Evolutionary conservation across 2,113 vertebrate genomes (phyloP).

Genomic region (Pelecanus crispus): DNA sequence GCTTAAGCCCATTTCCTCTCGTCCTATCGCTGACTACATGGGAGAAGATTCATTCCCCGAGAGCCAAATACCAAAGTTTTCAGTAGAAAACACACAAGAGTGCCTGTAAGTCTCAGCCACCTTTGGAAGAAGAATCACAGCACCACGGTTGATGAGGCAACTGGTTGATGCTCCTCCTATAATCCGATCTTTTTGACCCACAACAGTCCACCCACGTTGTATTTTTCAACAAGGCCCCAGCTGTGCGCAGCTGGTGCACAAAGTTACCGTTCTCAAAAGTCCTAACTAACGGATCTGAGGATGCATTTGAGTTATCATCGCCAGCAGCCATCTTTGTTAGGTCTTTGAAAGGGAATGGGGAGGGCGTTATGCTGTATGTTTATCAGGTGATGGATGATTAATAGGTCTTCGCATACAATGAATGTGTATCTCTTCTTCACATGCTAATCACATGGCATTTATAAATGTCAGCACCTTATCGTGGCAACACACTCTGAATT

Average conservation of each 20-base stretch:
- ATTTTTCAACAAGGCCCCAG: neutral
- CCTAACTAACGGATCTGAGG: neutral
- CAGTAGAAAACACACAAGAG: neutral
- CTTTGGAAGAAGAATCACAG: neutral
- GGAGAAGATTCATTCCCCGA: neutral
- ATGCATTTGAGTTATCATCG: neutral
- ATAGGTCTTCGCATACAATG: slow-evolving; percentile 42
- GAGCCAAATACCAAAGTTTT: neutral
- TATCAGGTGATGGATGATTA: slow-evolving; percentile 55
- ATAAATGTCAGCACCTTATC: slow-evolving; percentile 71
- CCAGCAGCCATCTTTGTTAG: neutral
- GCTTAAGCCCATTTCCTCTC: too few species aligned
- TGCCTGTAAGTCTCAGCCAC: too few species aligned
- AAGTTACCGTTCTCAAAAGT: neutral
- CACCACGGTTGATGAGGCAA: accelerated
- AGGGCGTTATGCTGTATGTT: slow-evolving; percentile 26
- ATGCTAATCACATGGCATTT: slow-evolving; percentile 71
- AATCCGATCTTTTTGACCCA: neutral
- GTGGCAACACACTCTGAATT: slow-evolving; percentile 44
- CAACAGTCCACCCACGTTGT: accelerated
- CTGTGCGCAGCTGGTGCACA: neutral
- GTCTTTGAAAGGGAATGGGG: neutral
- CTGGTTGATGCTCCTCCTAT: neutral
- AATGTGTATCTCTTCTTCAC: slow-evolving; percentile 58
- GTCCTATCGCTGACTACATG: too few species aligned